phyloP scores from a whole-genome alignment of 2,113 vertebrate species.

The Cephalopholis sonnerati region DNA sequence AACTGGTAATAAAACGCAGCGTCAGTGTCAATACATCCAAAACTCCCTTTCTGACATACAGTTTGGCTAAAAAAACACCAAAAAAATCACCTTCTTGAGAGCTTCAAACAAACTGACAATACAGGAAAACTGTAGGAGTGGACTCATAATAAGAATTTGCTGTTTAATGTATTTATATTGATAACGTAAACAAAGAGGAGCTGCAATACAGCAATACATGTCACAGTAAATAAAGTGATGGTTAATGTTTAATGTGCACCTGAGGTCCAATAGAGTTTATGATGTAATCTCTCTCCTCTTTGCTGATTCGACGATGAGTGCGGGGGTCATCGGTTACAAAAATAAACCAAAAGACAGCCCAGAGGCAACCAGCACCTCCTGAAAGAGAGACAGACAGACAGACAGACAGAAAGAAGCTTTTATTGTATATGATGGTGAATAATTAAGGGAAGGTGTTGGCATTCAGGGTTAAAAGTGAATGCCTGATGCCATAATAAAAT shows the following conservation, averaged over 20 bases:
- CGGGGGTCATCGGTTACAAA: conserved; percentile 86
- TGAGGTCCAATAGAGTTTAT: conserved; percentile 78
- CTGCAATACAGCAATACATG: neutral
- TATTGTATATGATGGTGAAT: neutral
- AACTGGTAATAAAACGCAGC: too few species aligned
- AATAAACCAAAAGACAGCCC: conserved; percentile 86
- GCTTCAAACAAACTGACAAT: neutral
- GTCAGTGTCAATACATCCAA: neutral
- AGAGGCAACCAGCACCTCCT: conserved; percentile 85
- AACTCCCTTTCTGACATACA: neutral
- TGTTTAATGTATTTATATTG: neutral
- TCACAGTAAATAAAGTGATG: neutral
- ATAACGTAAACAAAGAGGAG: neutral
- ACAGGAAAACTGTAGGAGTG: neutral
- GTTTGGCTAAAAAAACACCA: neutral
- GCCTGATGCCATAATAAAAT: neutral
- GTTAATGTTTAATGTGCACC: conserved; percentile 67
- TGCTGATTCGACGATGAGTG: conserved; percentile 85
- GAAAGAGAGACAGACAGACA: conserved; percentile 45
- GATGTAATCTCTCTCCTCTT: conserved; percentile 86
- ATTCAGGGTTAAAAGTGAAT: neutral
- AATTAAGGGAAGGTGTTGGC: neutral
- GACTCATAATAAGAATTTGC: neutral
- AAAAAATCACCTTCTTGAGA: neutral
- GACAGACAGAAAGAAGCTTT: conserved; percentile 32